These are phyloP conservation scores for Ptychobarbus kaznakovi DNA, from an alignment of 2,797 vertebrate species.

Conservation along the genomic window DNA sequence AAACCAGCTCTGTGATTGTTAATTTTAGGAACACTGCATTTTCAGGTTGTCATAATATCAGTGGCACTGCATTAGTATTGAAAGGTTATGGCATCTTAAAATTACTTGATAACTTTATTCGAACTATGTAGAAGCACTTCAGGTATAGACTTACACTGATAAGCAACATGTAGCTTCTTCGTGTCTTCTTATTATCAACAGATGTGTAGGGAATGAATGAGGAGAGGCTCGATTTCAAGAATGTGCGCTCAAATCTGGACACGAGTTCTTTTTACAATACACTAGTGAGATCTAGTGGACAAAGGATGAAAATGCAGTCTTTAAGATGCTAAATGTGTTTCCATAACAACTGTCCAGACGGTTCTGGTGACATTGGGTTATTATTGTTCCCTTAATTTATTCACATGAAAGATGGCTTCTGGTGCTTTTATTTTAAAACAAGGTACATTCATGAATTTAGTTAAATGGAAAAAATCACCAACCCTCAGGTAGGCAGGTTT, in stretches of 20 bases:
- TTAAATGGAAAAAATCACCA: not conserved
- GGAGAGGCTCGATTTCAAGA: slow-evolving; percentile 12
- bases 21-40: not conserved
- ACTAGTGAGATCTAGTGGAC: slow-evolving; percentile 73
- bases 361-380: slow-evolving; percentile 70
- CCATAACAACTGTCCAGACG: slow-evolving; percentile 91
- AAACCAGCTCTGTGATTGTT: not conserved
- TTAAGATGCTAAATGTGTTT: slow-evolving; percentile 80
- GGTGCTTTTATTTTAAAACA: slow-evolving; percentile 63
- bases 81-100: slow-evolving; percentile 3
- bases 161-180: not conserved
- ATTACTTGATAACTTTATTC: not conserved
- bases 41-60: not conserved
- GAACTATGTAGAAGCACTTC: not conserved
- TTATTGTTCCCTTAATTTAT: slow-evolving; percentile 46
- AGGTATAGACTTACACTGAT: not conserved
- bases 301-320: slow-evolving; percentile 52
- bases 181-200: not conserved
- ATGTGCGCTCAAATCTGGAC: slow-evolving; percentile 8
- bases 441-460: slow-evolving; percentile 53
- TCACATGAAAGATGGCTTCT: slow-evolving; percentile 8
- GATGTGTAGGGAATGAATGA: slow-evolving; percentile 1
- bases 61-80: not conserved
- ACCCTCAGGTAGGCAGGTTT: not conserved
- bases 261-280: slow-evolving; percentile 52